Evolutionary conservation across 2,113 vertebrate genomes (phyloP), one percentile per base, ranked within the genome.

Genomic region (Pampusana beccarii): DNA sequence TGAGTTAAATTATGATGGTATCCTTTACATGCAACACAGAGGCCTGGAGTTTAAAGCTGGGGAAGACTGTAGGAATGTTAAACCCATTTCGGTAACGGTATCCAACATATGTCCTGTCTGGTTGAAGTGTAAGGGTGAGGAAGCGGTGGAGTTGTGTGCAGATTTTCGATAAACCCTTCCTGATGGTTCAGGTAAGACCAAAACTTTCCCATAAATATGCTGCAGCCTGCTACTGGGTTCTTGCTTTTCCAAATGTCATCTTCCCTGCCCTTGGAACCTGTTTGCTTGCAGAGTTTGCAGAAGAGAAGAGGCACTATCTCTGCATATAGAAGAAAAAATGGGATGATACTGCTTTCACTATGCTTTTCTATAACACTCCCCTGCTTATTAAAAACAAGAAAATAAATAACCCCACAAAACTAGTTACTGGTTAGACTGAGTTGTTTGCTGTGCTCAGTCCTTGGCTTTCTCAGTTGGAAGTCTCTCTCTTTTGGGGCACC

Each of bases 1-100:
- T 56, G 90, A 86, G 82, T 94, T 95, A 91, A 91, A 95, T 94
- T 96, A 96, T 86, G 84, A 73, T 61, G 64, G 81, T 94, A 86
- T 96, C 51, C 86, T 92, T 92, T 92, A 83, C 33, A 0, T 74
- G 50, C 74, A 87, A 60, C 56, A n/a, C n/a, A 86, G 80, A 88
- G 46, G 51, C 75, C 69, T 94, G 51, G 44, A 83, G 64, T 90
- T 96, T 83, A 92, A 93, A 95, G 69, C 72, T 81, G 33, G n/a
- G 71, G 77, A 90, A 89, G 80, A 24, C 62, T 70, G 29, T 16
- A 78, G 82, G 85, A 92, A 91, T 93, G 93, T 94, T 95, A 96
- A 97, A 93, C 80, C 61, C 88, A 86, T 96, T 96, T 92, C 88
- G 88, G 86, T 93, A 91, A 89, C 69, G 69, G 77, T 24, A 93